Base-by-base conservation (phyloP, 2,113 vertebrate species). In the Silurus glanis region DNA sequence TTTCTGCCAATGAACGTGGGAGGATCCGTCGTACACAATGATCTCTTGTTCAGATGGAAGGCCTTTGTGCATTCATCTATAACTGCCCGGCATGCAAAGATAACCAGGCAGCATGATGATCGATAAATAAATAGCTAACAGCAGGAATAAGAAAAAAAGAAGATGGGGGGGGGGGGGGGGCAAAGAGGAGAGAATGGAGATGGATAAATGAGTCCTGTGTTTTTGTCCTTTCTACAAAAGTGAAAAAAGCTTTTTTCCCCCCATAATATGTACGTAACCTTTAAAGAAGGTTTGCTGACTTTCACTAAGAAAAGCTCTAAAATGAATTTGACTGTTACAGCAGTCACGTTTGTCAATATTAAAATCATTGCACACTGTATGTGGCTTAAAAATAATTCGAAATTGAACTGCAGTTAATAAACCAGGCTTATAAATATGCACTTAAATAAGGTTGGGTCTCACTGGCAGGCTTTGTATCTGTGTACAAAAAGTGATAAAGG, bases 91-190 rank as follows among this genome's bases (percentile, higher is more conserved):
- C 88, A 83, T 14, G 90, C 89, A 90, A 91, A 91, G 91, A 94
- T 92, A 92, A 94, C 92, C 92, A 91, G 90, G 84, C 87, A 17
- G 89, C 87, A 74, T 49, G 16, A 61, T 83, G 91, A 93, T 95
- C 92, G 87, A 94, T 94, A 92, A 91, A 87, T 89, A 93, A 93
- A 88, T 90, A 93, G 91, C 90, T 90, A 91, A 91, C 90, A 86
- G 90, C 88, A 88, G 83, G 87, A 79, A 90, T 87, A 83, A 86
- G 89, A 88, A 89, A 58, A 91, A 90, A 88, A n/a, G 85, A 28
- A 75, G 67, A 75, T 66, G 79, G 55, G 23, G 69, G 53, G 58
- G 67, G 67, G 66, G 79, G 55, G 23, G 69, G 53, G 58, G 25
- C 71, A 80, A 85, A 80, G 51, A 76, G 58, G 71, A 71, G 71